Percentiles rank a stretch among this genome's conserved stretches.
Conservation (phyloP, 2,113 vertebrate species). For the Hydrochoerus hydrochaeris region DNA sequence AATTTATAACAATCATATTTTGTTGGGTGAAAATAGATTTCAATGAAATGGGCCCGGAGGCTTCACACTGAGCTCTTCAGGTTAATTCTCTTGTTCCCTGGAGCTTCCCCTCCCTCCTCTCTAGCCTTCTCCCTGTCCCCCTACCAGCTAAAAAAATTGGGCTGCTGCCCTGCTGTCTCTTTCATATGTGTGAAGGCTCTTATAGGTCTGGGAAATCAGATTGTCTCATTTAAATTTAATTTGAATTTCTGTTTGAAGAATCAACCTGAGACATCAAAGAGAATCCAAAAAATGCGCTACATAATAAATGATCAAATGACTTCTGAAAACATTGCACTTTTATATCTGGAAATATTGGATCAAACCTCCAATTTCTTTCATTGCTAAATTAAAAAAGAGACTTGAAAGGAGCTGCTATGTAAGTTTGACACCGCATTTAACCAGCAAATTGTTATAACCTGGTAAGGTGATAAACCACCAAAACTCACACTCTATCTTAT, state of each 20-base stretch:
- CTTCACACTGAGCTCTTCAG: background rate
- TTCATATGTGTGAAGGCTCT: constrained; percentile 75
- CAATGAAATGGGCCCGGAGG: background rate
- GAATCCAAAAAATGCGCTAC: constrained; percentile 66
- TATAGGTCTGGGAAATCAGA: constrained; percentile 77
- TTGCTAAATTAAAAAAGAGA: constrained; percentile 71
- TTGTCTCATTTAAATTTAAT: constrained; percentile 84
- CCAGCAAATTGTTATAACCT: constrained; percentile 66
- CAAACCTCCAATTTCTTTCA: constrained; percentile 78
- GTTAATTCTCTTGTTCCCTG: background rate
- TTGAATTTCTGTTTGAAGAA: constrained; percentile 83
- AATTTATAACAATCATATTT: background rate
- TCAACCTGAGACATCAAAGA: constrained; percentile 82
- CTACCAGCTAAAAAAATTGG: constrained; percentile 35
- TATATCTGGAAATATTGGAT: constrained; percentile 74
- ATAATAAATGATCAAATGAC: constrained; percentile 82
- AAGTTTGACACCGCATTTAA: constrained; percentile 69
- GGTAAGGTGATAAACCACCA: constrained; percentile 4
- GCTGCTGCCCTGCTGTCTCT: background rate
- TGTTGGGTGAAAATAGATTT: no score
- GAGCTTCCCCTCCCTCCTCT: no score
- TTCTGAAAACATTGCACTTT: constrained; percentile 71
- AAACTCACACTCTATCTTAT: background rate
- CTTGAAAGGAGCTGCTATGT: constrained; percentile 68
- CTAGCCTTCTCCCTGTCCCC: background rate